Base-by-base conservation (phyloP, 2,888 invertebrate species). In the Chalcosyrphus nemorum region DNA sequence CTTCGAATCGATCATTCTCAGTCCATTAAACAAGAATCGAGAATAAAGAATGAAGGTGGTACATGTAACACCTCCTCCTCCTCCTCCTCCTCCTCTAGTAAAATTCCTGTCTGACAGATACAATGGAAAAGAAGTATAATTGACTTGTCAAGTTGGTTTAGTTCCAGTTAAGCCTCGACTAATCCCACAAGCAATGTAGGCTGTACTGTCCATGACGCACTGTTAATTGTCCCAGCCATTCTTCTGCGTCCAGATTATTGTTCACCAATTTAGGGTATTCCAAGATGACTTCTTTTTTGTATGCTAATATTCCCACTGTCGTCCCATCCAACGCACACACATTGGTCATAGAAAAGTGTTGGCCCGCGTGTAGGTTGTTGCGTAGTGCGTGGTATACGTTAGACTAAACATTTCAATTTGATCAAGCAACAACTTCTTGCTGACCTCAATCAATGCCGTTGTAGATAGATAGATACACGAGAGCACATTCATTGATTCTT, bases 391-490 rank as follows among this genome's bases (percentile, higher is more conserved):
- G 65, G 59, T 21, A 27, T 45, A 56, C n/a, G n/a, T n/a, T 50
- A 65, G 63, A 56, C 35, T 17, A 43, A 27, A 24, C 71, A 52
- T 47, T 71, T 77, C 29, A 65, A 70, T 52, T 65, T 27, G n/a
- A 59, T 63, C 32, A 72, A 72, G 61, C 27, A 9, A 59, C 56
- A 76, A 71, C 50, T 57, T 32, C 27, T 29, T 15, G 63, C 52
- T 72, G 71, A 72, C 81, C 81, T 77, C 59, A 81, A 77, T 81
- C 77, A 66, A 7, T 71, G 59, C 45, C 27, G 27, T 41, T 56
- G n/a, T 32, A 29, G 15, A 9, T 59, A 27, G 7, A 21, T 66
- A 50, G 45, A 50, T 9, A 13, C 15, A 50, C 13, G n/a, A n/a
- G n/a, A n/a, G n/a, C n/a, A n/a, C n/a, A n/a, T n/a, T n/a, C 43